These are phyloP conservation scores for Drosophila ustulata DNA, from an alignment of 2,888 invertebrate genomes.

Conservation along the genomic window DNA sequence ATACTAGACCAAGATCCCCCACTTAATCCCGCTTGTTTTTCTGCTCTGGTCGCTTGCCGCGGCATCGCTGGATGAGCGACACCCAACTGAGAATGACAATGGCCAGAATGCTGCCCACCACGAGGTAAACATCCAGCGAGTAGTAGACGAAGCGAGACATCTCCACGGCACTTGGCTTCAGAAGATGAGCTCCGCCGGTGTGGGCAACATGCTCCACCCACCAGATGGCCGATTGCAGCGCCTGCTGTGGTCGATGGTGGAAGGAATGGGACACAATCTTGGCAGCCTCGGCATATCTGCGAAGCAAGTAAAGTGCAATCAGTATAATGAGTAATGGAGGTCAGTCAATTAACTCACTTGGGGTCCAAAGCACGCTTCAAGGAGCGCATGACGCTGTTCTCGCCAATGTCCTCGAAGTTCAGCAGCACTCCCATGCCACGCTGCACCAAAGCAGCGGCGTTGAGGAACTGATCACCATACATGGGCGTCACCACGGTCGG, in stretches of 20 bases:
- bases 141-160: conserved; percentile 83
- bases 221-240: conserved; percentile 87
- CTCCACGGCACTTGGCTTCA: conserved; percentile 84
- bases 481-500: conserved; percentile 89
- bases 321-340: accelerated
- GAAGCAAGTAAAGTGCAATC: neutral
- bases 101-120: conserved; percentile 59
- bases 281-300: conserved; percentile 83
- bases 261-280: conserved; percentile 86
- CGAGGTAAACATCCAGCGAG: conserved; percentile 80
- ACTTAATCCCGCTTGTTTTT: conserved; percentile 69
- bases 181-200: conserved; percentile 87
- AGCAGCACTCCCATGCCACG: conserved; percentile 87
- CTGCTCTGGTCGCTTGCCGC: conserved; percentile 32
- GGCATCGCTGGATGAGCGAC: conserved; percentile 58
- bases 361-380: conserved; percentile 85
- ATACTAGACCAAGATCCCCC: conserved; percentile 32
- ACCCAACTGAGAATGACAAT: conserved; percentile 71
- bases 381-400: conserved; percentile 85
- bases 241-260: conserved; percentile 86
- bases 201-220: conserved; percentile 89
- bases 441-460: conserved; percentile 86
- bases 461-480: conserved; percentile 89
- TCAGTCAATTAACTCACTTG: conserved; percentile 83
- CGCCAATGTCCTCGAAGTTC: conserved; percentile 86